Percentiles rank a stretch among this genome's conserved stretches.
phyloP scores from a whole-genome alignment of 2,797 vertebrate species.

The Syndactyla subalaris region DNA sequence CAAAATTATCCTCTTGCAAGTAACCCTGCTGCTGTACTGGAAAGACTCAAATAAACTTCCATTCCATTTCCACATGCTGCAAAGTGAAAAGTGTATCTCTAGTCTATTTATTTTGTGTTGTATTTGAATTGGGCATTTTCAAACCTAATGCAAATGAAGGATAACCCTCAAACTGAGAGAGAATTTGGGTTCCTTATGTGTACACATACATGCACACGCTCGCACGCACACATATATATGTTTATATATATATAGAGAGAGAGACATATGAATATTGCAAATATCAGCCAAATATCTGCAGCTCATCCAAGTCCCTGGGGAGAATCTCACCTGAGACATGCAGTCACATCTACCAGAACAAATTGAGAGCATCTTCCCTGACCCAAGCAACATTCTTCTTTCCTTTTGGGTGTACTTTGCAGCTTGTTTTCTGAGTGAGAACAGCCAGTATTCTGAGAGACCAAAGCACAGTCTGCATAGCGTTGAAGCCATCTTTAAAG shows the following conservation, averaged over 20 bases:
- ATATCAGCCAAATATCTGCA: background rate
- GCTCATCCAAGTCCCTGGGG: background rate
- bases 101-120: background rate
- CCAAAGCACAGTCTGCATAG: background rate
- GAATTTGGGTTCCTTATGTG: background rate
- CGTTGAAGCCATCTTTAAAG: background rate
- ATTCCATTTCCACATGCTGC: conserved; percentile 34
- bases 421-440: background rate
- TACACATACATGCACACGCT: background rate
- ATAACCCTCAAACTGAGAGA: background rate
- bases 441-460: background rate
- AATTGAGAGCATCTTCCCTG: background rate
- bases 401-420: background rate
- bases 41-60: conserved; percentile 37
- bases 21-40: background rate
- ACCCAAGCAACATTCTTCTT: background rate
- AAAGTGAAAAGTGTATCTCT: background rate
- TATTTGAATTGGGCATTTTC: background rate
- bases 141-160: background rate
- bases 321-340: background rate
- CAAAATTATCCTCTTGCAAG: conserved; percentile 36
- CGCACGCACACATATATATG: fast-evolving
- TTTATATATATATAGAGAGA: fast-evolving
- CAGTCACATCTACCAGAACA: background rate
- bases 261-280: background rate